A percentile compares a stretch with the other conserved stretches of the same genome.
Evolutionary conservation across 1,140 invertebrate species (phyloP).

Genomic region (Tetragonula clypearis): DNA sequence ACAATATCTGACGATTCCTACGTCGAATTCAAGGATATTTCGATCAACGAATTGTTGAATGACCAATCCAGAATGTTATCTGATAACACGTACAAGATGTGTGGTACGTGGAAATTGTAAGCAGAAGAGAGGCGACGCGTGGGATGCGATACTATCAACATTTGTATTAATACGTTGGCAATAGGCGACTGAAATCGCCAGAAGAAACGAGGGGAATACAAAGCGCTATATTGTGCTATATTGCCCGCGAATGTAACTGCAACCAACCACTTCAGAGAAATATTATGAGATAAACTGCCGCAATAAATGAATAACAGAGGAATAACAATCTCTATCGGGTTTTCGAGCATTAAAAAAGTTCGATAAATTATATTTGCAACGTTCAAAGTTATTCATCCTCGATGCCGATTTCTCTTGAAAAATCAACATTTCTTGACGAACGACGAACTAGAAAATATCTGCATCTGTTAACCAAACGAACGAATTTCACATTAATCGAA

Average conservation of each 20-base stretch:
- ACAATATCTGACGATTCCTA: no score
- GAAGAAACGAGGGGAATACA: background rate
- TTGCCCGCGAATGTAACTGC: background rate
- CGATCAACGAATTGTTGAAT: no score
- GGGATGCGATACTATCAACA: background rate
- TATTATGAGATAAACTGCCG: constrained; percentile 35
- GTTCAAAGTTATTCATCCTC: background rate
- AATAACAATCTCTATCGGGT: background rate
- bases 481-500: background rate
- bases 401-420: background rate
- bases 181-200: background rate
- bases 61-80: background rate
- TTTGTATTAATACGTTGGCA: background rate
- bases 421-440: background rate
- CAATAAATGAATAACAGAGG: constrained; percentile 16
- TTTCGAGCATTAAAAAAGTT: background rate
- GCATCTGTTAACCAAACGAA: background rate
- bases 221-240: background rate
- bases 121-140: background rate
- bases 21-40: no score
- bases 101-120: background rate
- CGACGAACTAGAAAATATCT: background rate
- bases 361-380: background rate
- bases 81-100: background rate
- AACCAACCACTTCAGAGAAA: background rate